Conservation (phyloP, 2,797 vertebrate genomes). For the Xiphophorus birchmanni region DNA sequence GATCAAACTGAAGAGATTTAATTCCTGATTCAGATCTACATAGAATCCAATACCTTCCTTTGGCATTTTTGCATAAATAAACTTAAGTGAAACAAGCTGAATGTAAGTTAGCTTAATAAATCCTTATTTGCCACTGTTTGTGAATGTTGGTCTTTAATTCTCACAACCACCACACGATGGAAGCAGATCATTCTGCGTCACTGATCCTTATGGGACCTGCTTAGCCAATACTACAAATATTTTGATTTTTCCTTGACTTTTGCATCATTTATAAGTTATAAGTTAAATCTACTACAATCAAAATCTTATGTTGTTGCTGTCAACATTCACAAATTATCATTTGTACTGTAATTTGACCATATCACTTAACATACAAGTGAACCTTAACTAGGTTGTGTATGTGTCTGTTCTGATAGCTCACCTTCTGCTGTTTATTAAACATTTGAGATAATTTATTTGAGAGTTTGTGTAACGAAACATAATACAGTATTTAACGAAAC, state of each 20-base stretch:
- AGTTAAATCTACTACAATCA: background rate
- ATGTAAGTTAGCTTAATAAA: too few relatives aligned
- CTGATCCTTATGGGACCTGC: background rate
- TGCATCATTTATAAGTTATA: background rate
- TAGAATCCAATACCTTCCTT: background rate
- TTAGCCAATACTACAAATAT: background rate
- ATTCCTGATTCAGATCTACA: background rate
- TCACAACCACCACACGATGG: slow-evolving; percentile 41
- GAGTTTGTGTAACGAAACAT: background rate
- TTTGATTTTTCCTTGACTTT: background rate
- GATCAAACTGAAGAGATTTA: background rate
- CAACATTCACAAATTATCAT: background rate
- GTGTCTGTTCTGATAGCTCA: background rate
- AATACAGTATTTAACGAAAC: too few relatives aligned
- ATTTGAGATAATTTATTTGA: background rate
- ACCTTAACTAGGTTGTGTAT: background rate
- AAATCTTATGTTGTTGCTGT: background rate
- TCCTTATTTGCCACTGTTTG: background rate
- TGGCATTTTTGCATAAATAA: too few relatives aligned
- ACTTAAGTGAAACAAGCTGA: too few relatives aligned
- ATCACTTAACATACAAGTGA: background rate
- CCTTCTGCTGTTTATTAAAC: background rate
- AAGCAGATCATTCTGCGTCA: slow-evolving; percentile 16
- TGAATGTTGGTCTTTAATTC: background rate
- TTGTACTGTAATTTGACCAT: background rate